These are phyloP conservation scores for Panthera leo DNA, from an alignment of 2,113 vertebrate genomes.

Conservation along the genomic window DNA sequence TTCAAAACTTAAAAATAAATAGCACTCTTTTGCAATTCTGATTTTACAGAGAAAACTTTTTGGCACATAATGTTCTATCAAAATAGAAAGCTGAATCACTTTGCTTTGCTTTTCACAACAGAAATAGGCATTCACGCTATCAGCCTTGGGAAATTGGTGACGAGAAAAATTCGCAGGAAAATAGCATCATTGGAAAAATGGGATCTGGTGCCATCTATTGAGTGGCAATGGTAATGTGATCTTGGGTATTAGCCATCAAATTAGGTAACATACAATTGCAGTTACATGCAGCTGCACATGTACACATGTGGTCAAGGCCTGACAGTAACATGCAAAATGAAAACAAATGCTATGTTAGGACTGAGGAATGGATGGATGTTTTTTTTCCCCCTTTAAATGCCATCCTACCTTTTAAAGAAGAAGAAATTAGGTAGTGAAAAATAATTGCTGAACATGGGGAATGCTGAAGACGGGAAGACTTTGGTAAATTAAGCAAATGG, in stretches of 20 bases:
- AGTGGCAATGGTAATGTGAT: background rate
- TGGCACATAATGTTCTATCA: background rate
- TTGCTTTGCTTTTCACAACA: background rate
- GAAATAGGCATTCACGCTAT: background rate
- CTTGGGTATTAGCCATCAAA: background rate
- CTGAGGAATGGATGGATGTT: background rate
- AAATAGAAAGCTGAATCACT: background rate
- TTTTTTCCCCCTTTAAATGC: background rate
- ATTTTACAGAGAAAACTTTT: conserved; percentile 36
- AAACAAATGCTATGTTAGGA: background rate
- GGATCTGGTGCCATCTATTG: conserved; percentile 76
- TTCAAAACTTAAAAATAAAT: conserved; percentile 42
- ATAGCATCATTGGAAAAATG: background rate
- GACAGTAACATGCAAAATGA: background rate
- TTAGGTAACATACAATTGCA: background rate
- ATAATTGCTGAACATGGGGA: background rate
- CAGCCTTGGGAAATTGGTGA: background rate
- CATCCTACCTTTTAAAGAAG: background rate
- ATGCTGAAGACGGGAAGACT: background rate
- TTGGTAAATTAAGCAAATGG: background rate
- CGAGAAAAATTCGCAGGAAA: background rate
- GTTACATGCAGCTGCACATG: background rate
- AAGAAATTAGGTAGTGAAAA: background rate
- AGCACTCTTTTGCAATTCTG: conserved; percentile 9
- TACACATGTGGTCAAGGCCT: background rate